phyloP scores from a whole-genome alignment of 37 sponge, comb jelly and placozoan species.

The Oscarella lobularis region DNA sequence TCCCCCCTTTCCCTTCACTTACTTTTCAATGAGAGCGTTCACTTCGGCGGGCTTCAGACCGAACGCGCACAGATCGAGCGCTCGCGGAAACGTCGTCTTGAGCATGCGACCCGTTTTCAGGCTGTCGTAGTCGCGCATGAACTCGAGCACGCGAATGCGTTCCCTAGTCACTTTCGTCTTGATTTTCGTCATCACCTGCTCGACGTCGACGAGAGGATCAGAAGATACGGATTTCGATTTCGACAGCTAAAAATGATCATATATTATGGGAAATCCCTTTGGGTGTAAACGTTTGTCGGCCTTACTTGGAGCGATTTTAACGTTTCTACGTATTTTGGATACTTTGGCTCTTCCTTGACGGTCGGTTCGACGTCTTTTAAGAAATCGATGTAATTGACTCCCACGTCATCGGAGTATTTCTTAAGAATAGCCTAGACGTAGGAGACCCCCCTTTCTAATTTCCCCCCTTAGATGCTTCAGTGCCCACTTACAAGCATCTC shows the following conservation, averaged over 20 bases:
- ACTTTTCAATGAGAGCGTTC: conserved; percentile 41
- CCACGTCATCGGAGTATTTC: conserved; percentile 47
- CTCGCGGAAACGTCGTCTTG: conserved; percentile 48
- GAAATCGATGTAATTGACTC: conserved; percentile 65
- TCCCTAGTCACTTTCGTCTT: conserved; percentile 48
- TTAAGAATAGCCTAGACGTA: conserved; percentile 19
- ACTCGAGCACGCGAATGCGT: conserved; percentile 63
- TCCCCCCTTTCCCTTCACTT: background rate
- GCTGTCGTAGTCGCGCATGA: conserved; percentile 81
- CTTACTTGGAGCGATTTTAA: conserved; percentile 13
- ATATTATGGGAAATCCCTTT: too few relatives aligned
- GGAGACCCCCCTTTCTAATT: too few relatives aligned
- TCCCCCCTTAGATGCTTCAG: too few relatives aligned
- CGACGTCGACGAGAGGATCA: conserved; percentile 12
- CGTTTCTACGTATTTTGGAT: conserved; percentile 10
- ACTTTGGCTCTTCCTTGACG: conserved; percentile 28
- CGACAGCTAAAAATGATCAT: background rate
- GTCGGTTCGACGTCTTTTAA: conserved; percentile 48
- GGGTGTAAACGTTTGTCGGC: background rate
- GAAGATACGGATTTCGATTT: background rate
- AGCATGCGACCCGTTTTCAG: conserved; percentile 46
- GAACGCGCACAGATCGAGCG: conserved; percentile 77
- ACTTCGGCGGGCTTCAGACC: conserved; percentile 44
- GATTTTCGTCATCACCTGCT: conserved; percentile 42
- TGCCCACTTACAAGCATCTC: conserved; percentile 9